A percentile compares a stretch with the other conserved stretches of the same genome.
phyloP scores from a whole-genome alignment of 2,113 vertebrate genomes.

The Lycocorax pyrrhopterus region DNA sequence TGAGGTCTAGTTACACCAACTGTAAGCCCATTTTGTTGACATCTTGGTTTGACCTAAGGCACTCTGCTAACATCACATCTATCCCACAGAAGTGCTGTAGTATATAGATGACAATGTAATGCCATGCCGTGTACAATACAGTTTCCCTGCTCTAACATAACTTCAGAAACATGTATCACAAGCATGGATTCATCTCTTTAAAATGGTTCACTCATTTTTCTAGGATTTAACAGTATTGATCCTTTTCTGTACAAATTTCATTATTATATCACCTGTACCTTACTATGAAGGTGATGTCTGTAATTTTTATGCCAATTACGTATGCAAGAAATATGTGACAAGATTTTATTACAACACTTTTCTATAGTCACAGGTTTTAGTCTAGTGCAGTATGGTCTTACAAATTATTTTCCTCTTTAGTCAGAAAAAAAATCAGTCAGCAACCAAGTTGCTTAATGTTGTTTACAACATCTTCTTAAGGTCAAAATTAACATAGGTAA shows the following conservation, averaged over 20 bases:
- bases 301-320: neutral
- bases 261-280: neutral
- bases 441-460: slow-evolving; percentile 34
- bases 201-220: neutral
- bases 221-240: neutral
- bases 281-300: neutral
- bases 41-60: slow-evolving; percentile 32
- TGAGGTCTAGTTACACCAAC: slow-evolving; percentile 13
- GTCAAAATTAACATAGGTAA: slow-evolving; percentile 52
- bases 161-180: neutral
- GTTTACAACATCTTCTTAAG: slow-evolving; percentile 48
- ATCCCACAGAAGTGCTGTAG: neutral
- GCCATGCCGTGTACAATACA: neutral
- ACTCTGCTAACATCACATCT: neutral
- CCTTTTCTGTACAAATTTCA: neutral
- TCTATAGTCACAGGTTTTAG: neutral
- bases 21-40: neutral
- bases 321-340: neutral
- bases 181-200: neutral
- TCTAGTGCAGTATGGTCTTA: neutral
- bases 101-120: neutral
- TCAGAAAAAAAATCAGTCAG: slow-evolving; percentile 5
- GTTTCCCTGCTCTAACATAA: neutral
- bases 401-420: neutral
- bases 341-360: neutral